phyloP scores from a whole-genome alignment of 2,888 invertebrate genomes.

The Iphiclides podalirius region DNA sequence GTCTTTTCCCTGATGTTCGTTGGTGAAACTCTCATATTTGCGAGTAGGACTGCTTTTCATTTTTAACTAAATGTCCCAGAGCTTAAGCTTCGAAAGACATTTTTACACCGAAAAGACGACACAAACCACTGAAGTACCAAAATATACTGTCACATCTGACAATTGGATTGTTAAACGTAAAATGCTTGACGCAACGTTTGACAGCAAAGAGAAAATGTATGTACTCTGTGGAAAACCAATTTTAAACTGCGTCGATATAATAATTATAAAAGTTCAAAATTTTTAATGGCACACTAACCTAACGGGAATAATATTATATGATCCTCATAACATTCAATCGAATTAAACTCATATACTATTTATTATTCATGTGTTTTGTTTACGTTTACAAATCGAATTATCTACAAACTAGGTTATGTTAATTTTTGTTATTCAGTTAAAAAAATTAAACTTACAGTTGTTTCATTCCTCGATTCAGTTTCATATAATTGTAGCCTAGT shows the following conservation, averaged over 20 bases:
- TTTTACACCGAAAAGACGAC: constrained; percentile 55
- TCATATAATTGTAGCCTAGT: constrained; percentile 52
- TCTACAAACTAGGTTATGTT: no score
- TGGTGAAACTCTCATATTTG: constrained; percentile 75
- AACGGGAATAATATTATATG: no score
- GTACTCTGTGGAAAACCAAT: background rate
- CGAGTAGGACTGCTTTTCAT: constrained; percentile 77
- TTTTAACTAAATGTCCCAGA: constrained; percentile 59
- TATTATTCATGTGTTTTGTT: no score
- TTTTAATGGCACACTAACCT: no score
- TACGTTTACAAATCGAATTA: no score
- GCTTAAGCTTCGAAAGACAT: constrained; percentile 68
- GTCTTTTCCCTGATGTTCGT: constrained; percentile 69
- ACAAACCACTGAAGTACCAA: constrained; percentile 50
- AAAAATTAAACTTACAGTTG: constrained; percentile 11
- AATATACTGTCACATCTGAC: constrained; percentile 44
- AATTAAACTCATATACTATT: no score
- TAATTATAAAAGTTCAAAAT: no score
- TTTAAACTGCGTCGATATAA: no score
- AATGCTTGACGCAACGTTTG: constrained; percentile 15
- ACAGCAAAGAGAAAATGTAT: constrained; percentile 11
- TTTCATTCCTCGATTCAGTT: constrained; percentile 25
- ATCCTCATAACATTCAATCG: no score
- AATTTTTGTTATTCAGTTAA: no score
- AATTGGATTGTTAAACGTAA: constrained; percentile 1